Conservation (phyloP, 2,797 vertebrate genomes). For the Fistularia tabacaria region DNA sequence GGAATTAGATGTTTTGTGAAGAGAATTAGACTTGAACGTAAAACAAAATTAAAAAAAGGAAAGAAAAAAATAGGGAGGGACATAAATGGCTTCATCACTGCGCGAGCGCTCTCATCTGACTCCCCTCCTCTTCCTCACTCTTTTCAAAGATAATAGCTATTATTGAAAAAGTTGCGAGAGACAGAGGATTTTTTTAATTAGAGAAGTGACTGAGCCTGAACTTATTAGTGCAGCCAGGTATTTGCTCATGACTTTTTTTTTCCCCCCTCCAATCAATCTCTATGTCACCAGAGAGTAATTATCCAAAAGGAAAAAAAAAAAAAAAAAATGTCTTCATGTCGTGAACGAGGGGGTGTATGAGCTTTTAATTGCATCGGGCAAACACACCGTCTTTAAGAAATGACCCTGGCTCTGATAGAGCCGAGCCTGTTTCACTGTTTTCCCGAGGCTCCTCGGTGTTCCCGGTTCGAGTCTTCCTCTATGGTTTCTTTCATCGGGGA, state of each 20-base stretch:
- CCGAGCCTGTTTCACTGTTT: conserved; percentile 16
- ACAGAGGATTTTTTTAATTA: conserved; percentile 43
- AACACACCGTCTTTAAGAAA: conserved; percentile 26
- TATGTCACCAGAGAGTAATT: conserved; percentile 31
- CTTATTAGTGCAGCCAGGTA: conserved; percentile 46
- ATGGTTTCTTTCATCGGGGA: conserved; percentile 8
- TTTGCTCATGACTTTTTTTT: conserved; percentile 20
- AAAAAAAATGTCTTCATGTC: conserved; percentile 31
- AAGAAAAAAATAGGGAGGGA: conserved; percentile 25
- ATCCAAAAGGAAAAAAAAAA: conserved; percentile 38
- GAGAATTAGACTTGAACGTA: neutral
- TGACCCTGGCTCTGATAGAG: conserved; percentile 22
- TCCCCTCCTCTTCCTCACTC: conserved; percentile 22
- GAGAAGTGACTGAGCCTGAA: conserved; percentile 54
- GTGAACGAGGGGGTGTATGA: conserved; percentile 19
- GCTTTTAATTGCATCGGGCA: conserved; percentile 58
- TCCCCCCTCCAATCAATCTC: conserved; percentile 16
- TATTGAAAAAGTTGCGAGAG: conserved; percentile 9
- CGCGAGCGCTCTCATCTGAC: conserved; percentile 22
- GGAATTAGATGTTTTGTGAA: conserved; percentile 24
- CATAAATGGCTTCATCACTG: conserved; percentile 40
- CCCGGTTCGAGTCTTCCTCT: conserved; percentile 7
- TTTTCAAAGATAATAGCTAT: conserved; percentile 34
- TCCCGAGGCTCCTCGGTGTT: conserved; percentile 28
- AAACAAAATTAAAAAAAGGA: too few species aligned